A percentile compares a stretch with the other conserved stretches of the same genome.
Evolutionary conservation across 2,888 invertebrate genomes (phyloP).

Genomic region (Campaea margaritaria): DNA sequence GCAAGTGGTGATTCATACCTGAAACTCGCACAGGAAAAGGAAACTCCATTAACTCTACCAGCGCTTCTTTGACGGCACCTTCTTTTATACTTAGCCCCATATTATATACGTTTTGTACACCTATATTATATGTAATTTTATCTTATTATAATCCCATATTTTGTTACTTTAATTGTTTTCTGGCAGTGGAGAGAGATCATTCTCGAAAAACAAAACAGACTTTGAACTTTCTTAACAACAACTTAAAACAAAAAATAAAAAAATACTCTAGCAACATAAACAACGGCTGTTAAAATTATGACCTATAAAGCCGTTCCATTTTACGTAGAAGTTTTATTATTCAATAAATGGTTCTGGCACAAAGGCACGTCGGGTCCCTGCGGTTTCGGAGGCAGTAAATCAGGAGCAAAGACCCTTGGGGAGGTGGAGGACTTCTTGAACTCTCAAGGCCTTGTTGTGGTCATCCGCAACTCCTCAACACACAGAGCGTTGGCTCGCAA

Average conservation of each 20-base stretch:
- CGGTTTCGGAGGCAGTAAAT: conserved; percentile 81
- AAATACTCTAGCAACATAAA: conserved; percentile 51
- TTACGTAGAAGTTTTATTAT: conserved; percentile 82
- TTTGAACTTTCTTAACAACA: conserved; percentile 4
- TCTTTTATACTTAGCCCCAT: too few species aligned
- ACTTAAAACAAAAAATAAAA: conserved; percentile 11
- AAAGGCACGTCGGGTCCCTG: conserved; percentile 82
- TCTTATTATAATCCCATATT: too few species aligned
- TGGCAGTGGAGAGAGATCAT: too few species aligned
- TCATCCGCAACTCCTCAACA: conserved; percentile 65
- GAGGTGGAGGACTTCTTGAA: conserved; percentile 75
- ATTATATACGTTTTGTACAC: too few species aligned
- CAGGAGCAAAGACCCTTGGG: conserved; percentile 75
- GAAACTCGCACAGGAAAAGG: too few species aligned
- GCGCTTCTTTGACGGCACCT: too few species aligned
- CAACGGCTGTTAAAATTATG: conserved; percentile 74
- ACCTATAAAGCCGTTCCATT: conserved; percentile 81
- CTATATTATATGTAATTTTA: too few species aligned
- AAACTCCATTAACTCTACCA: too few species aligned
- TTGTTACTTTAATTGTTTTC: too few species aligned
- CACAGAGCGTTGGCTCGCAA: conserved; percentile 51
- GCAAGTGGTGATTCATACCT: too few species aligned
- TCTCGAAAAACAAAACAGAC: background rate
- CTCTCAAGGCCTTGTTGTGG: conserved; percentile 80
- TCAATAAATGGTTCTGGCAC: conserved; percentile 80